Evolutionary conservation across 53 echinoderm and acorn worm species (phyloP).

Genomic region (Arbacia lixula): DNA sequence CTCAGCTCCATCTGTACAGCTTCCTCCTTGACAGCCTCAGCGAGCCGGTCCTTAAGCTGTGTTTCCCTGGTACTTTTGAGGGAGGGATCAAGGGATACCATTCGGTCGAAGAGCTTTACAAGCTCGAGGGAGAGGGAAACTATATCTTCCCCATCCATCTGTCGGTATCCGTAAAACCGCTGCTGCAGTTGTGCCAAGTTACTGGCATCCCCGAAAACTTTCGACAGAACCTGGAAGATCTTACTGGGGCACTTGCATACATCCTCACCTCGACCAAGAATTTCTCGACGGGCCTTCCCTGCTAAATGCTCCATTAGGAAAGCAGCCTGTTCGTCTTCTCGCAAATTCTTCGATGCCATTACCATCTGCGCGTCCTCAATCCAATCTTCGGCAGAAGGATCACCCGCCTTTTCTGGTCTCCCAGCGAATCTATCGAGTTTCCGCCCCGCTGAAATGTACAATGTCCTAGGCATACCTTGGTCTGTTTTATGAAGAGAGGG

Average conservation of each 20-base stretch:
- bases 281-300: conserved; percentile 52
- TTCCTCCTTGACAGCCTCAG: conserved; percentile 57
- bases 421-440: conserved; percentile 36
- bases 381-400: too few species aligned
- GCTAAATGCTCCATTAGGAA: conserved; percentile 47
- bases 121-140: conserved; percentile 14
- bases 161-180: conserved; percentile 15
- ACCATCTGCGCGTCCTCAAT: conserved; percentile 38
- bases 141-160: background rate
- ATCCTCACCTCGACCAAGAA: conserved; percentile 41
- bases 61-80: conserved; percentile 9
- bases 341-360: too few species aligned
- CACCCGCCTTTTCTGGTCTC: too few species aligned
- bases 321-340: too few species aligned
- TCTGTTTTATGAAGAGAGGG: background rate
- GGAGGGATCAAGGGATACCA: conserved; percentile 5
- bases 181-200: conserved; percentile 13
- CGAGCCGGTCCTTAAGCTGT: conserved; percentile 53
- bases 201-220: conserved; percentile 56
- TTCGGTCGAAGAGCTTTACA: conserved; percentile 29
- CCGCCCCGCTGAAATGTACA: conserved; percentile 17
- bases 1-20: conserved; percentile 42
- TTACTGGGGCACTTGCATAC: conserved; percentile 1
- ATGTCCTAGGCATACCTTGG: background rate
- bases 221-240: conserved; percentile 22